Evolutionary conservation across 2,888 invertebrate species (phyloP).

Genomic region (Drosophila gaucha): DNA sequence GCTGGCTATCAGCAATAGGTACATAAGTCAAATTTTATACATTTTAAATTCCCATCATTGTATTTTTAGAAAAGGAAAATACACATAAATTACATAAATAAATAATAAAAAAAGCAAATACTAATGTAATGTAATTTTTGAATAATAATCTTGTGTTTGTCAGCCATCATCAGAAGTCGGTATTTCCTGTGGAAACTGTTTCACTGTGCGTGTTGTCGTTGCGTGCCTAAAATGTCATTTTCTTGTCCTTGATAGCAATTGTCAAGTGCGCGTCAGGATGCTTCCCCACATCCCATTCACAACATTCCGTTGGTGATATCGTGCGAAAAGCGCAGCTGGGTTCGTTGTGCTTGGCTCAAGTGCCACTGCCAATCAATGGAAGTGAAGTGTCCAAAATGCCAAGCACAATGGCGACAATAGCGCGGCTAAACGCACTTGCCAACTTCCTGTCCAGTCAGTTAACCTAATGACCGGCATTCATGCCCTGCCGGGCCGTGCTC

Average conservation of each 20-base stretch:
- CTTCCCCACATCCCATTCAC: slow-evolving; percentile 4
- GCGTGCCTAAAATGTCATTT: slow-evolving; percentile 67
- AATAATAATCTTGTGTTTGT: neutral
- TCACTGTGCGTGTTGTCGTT: slow-evolving; percentile 51
- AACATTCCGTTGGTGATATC: slow-evolving; percentile 28
- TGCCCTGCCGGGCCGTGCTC: slow-evolving; percentile 10
- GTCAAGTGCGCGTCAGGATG: slow-evolving; percentile 63
- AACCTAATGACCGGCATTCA: slow-evolving; percentile 78
- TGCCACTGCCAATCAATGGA: slow-evolving; percentile 68
- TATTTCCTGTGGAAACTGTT: neutral
- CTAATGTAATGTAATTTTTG: neutral
- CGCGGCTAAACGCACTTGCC: slow-evolving; percentile 41
- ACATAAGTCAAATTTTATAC: slow-evolving; percentile 1
- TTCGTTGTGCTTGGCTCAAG: slow-evolving; percentile 36
- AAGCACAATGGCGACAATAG: slow-evolving; percentile 58
- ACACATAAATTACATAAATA: neutral
- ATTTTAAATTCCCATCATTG: neutral
- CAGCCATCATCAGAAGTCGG: neutral
- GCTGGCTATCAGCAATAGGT: neutral
- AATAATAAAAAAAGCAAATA: neutral
- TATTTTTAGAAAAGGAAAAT: neutral
- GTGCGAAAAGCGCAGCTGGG: slow-evolving; percentile 73
- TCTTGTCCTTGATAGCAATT: slow-evolving; percentile 69
- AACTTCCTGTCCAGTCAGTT: slow-evolving; percentile 72
- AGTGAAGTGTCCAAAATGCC: slow-evolving; percentile 62